Conservation (phyloP, 2,888 invertebrate genomes). For the Lacanobia wlatinum region DNA sequence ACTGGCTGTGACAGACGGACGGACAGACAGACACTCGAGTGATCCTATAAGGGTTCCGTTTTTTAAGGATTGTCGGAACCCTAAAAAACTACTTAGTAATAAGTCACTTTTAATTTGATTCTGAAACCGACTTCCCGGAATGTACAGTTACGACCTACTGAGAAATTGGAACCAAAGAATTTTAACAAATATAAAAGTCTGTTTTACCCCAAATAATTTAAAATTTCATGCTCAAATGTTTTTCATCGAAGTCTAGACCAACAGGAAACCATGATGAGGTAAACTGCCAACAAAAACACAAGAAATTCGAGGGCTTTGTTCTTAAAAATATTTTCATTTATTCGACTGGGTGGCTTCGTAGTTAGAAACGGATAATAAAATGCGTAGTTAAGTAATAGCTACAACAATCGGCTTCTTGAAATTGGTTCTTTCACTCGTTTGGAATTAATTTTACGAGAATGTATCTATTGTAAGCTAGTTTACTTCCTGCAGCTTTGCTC, state of each 20-base stretch:
- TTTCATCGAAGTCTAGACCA: slow-evolving; percentile 22
- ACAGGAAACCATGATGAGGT: slow-evolving; percentile 36
- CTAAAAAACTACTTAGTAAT: no score
- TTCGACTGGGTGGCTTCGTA: slow-evolving; percentile 3
- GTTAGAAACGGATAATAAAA: slow-evolving; percentile 41
- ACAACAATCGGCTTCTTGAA: slow-evolving; percentile 21
- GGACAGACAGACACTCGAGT: no score
- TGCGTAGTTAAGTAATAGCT: slow-evolving; percentile 26
- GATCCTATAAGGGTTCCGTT: no score
- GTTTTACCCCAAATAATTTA: slow-evolving; percentile 12
- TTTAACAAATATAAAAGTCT: neutral
- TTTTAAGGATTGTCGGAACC: no score
- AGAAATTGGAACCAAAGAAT: neutral
- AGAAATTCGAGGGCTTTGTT: slow-evolving; percentile 2
- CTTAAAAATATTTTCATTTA: slow-evolving; percentile 27
- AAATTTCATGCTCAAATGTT: slow-evolving; percentile 15
- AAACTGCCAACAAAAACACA: slow-evolving; percentile 31
- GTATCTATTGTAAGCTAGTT: neutral
- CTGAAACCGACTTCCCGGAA: neutral
- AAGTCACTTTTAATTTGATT: neutral
- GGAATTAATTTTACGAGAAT: slow-evolving; percentile 20
- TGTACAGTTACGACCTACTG: neutral
- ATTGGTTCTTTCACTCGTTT: slow-evolving; percentile 21
- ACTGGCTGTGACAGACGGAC: no score
- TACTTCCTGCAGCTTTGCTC: neutral